Base-by-base conservation (phyloP, 2,797 vertebrate genomes). In the Neolamprologus multifasciatus region DNA sequence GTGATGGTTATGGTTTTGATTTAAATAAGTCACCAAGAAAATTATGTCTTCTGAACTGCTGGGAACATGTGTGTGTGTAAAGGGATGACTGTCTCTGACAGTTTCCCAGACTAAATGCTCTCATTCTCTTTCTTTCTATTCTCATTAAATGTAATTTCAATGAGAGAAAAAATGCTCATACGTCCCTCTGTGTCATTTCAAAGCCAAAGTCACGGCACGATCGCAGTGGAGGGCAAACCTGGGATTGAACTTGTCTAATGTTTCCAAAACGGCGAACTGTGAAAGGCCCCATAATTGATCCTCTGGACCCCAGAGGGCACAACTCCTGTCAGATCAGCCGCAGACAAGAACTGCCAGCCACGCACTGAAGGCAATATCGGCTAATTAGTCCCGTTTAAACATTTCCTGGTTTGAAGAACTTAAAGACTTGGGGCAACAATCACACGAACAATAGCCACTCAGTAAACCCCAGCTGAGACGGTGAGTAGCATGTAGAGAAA, bases 351-450 rank as follows among this genome's bases (percentile, higher is more conserved):
- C 92, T 89, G 94, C 92, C 93, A 94, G 92, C 91, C 86, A 55
- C 88, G 80, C 90, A 84, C 89, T 88, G 90, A 86, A 87, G 93
- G 92, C 94, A 95, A 96, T 94, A 95, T 88, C 79, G 23, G 85
- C 91, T 96, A 96, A 97, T 97, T 97, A 96, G 90, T 89, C 89
- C 85, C 31, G 89, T 94, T 96, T 96, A 96, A 96, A 95, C 94
- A 96, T 94, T 97, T 97, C 97, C 97, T 97, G 96, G 92, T 96
- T 92, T 89, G 94, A 97, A 97, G 96, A 97, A 97, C 96, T 96
- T 96, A 96, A 96, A 94, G 92, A 96, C 95, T 57, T 3, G 77
- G 38, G 91, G 91, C 81, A 92, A 93, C 93, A 95, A 93, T 96
- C 94, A 94, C 89, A 90, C 14, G 51, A 94, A 96, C 95, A 96